A percentile compares a stretch with the other conserved stretches of the same genome.
Evolutionary conservation across 2,113 vertebrate genomes (phyloP).

Genomic region (Sphyrna mokarran): DNA sequence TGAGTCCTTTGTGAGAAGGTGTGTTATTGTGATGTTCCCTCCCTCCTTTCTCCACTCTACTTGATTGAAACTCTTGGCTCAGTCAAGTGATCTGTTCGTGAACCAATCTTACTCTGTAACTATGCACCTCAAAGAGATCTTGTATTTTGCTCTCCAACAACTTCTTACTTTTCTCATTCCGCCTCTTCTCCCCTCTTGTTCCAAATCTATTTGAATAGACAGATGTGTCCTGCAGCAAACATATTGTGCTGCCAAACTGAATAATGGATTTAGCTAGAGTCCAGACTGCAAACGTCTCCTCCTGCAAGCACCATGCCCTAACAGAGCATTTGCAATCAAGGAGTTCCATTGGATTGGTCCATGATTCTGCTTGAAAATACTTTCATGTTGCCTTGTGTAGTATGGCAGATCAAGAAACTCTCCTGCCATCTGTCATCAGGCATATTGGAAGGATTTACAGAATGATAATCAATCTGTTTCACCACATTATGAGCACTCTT

Average conservation of each 20-base stretch:
- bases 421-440: too few relatives aligned
- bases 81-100: neutral
- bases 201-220: too few relatives aligned
- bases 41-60: neutral
- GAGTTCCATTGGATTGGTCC: too few relatives aligned
- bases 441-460: too few relatives aligned
- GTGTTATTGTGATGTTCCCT: conserved; percentile 38
- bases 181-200: neutral
- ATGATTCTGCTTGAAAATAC: too few relatives aligned
- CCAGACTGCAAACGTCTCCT: neutral
- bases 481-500: too few relatives aligned
- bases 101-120: neutral
- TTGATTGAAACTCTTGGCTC: neutral
- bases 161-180: neutral
- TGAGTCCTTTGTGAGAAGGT: conserved; percentile 84
- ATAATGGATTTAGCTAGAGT: neutral
- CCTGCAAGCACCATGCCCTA: too few relatives aligned
- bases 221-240: neutral
- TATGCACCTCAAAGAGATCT: neutral
- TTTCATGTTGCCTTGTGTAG: too few relatives aligned
- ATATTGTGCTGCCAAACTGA: neutral
- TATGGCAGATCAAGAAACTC: too few relatives aligned
- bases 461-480: too few relatives aligned
- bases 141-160: neutral
- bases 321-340: too few relatives aligned